Evolutionary conservation across 2,888 invertebrate genomes (phyloP), one percentile per base, ranked within the genome.

Genomic region (Dromius quadrimaculatus): DNA sequence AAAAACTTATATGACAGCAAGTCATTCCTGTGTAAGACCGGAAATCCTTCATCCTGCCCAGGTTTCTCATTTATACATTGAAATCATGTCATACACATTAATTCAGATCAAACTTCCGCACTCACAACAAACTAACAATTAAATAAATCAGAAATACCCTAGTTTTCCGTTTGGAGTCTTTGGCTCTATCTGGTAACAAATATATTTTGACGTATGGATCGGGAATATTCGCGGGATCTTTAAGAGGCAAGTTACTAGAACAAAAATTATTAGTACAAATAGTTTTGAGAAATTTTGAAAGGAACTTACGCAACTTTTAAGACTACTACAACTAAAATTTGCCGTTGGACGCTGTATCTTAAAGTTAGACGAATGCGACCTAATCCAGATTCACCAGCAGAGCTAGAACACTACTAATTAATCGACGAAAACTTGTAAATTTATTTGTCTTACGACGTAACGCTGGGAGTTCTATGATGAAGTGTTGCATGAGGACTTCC

Each of bases 161-260:
- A 9, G 95, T 95, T 83, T 94, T 95, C 45, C 94, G 88, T 82
- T 95, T 95, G 0, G 92, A 90, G 74, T 94, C 94, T 82, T 93
- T 94, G 50, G 91, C 88, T 66, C 93, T 88, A 66, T 93, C 93
- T 0, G 95, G 95, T 72, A 95, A 84, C 74, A 95, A 84, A 80
- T 95, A 94, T 22, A 95, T 81, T 80, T 95, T 95, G 0, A 95
- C 94, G 79, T 95, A 95, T 0, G 95, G 93, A 83, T 95, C 95
- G 1, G 95, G 95, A 77, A 94, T 90, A 80, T 91, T 93, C 73
- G 88, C 87, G 0, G 92, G 91, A 80, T 94, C 94, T 77, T 92
- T 92, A 43, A 90, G 83, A 0, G 93, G 93, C 77, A 95, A 87
- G 81, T 94, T 91, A 77, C 92, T 92, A 79, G n/a, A 61, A 79